A percentile compares a stretch with the other conserved stretches of the same genome.
These are phyloP conservation scores for Pseudochirops corinnae DNA, from an alignment of 2,797 vertebrate species.

Conservation along the genomic window DNA sequence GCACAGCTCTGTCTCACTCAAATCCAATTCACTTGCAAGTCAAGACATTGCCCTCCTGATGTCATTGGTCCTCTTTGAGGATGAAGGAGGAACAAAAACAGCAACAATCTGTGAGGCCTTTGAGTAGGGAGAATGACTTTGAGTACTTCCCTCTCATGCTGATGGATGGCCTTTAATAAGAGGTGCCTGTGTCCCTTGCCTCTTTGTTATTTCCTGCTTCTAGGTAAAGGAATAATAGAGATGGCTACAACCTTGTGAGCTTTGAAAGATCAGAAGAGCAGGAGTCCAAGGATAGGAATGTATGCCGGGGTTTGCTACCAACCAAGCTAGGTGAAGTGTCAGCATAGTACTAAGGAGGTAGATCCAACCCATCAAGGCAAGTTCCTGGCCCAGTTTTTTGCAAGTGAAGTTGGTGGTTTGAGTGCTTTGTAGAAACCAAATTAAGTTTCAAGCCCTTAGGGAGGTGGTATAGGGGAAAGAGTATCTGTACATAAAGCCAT, in stretches of 20 bases:
- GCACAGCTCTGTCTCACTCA: not conserved
- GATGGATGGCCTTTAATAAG: not conserved
- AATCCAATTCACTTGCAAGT: not conserved
- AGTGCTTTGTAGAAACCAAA: too few species aligned
- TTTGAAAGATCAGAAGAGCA: not conserved
- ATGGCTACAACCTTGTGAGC: not conserved
- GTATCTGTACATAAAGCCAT: too few species aligned
- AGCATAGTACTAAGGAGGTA: too few species aligned
- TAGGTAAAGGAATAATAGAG: not conserved
- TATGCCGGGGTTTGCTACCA: too few species aligned
- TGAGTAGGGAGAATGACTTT: not conserved
- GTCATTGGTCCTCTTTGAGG: not conserved
- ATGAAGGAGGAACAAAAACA: not conserved
- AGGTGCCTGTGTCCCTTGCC: not conserved
- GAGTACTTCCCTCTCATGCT: not conserved
- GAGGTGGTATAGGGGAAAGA: too few species aligned
- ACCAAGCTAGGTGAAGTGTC: too few species aligned
- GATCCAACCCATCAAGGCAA: too few species aligned
- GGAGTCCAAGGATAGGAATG: not conserved
- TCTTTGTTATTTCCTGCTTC: not conserved
- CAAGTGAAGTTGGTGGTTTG: too few species aligned
- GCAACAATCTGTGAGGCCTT: too few species aligned
- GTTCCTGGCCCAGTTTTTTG: too few species aligned
- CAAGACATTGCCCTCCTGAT: not conserved
- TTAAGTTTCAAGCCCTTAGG: too few species aligned